A percentile compares a stretch with the other conserved stretches of the same genome.
These are phyloP conservation scores for Heliconius nattereri DNA, from an alignment of 1,140 invertebrate species.

Conservation along the genomic window DNA sequence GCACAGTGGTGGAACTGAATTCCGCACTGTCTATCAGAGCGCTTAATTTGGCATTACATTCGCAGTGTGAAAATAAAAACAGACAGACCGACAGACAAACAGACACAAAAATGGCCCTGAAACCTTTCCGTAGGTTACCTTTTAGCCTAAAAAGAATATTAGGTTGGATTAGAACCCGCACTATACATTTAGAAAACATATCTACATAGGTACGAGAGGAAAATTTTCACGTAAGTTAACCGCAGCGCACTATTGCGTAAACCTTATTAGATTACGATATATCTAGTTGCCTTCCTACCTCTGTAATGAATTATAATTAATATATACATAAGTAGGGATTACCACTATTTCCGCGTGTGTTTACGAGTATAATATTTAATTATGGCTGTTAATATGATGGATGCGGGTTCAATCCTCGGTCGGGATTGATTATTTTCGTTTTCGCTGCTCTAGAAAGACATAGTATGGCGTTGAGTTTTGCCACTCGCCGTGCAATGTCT, in stretches of 20 bases:
- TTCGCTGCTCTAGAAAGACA: background rate
- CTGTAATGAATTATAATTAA: slow-evolving; percentile 4
- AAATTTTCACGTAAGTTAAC: background rate
- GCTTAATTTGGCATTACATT: no score
- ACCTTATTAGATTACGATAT: slow-evolving; percentile 3
- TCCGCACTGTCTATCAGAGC: no score
- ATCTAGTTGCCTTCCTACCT: background rate
- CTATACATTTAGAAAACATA: no score
- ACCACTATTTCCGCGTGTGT: background rate
- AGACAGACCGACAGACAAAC: no score
- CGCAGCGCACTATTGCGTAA: background rate
- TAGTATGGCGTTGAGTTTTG: background rate
- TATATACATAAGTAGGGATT: background rate
- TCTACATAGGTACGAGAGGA: background rate
- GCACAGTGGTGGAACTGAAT: no score
- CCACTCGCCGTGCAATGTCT: background rate
- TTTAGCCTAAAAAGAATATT: no score
- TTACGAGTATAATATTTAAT: background rate
- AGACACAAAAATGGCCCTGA: no score
- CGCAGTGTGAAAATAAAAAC: no score
- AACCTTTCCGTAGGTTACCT: no score
- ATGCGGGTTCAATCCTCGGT: background rate
- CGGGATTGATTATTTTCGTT: background rate
- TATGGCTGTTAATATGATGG: background rate
- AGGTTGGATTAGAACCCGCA: no score